phyloP scores from a whole-genome alignment of 2,888 invertebrate species.

The Eledone cirrhosa region DNA sequence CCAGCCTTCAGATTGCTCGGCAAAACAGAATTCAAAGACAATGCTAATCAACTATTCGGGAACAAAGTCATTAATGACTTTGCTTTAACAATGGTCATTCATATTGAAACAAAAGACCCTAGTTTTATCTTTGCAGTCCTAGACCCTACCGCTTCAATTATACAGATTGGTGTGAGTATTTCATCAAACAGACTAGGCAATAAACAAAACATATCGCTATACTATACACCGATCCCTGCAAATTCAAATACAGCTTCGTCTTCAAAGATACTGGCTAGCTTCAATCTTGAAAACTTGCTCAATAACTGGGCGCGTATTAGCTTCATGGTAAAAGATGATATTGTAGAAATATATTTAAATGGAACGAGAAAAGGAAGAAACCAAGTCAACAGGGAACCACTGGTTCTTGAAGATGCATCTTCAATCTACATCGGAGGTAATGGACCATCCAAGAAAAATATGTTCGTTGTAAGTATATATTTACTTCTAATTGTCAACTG shows the following conservation, averaged over 20 bases:
- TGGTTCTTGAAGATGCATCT: not conserved
- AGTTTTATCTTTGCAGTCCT: conserved; percentile 7
- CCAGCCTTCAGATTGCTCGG: conserved; percentile 16
- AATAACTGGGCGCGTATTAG: conserved; percentile 16
- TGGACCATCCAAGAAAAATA: not conserved
- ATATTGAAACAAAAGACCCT: not conserved
- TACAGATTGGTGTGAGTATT: not conserved
- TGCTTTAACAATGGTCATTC: conserved; percentile 14
- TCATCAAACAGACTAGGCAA: not conserved
- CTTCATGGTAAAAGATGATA: not conserved
- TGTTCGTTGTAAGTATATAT: conserved; percentile 14
- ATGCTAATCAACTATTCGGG: not conserved
- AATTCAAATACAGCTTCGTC: not conserved
- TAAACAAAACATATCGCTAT: not conserved
- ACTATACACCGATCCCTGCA: not conserved
- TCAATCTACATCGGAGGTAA: not conserved
- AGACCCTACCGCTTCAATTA: not conserved
- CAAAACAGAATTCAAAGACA: not conserved
- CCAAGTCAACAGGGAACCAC: not conserved
- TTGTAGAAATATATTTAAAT: not conserved
- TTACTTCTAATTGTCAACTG: not conserved
- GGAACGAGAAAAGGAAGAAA: not conserved
- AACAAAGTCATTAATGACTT: not conserved
- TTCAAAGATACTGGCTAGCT: not conserved
- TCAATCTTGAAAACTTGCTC: conserved; percentile 5